phyloP scores from a whole-genome alignment of 2,797 vertebrate species.

The Otus scops region DNA sequence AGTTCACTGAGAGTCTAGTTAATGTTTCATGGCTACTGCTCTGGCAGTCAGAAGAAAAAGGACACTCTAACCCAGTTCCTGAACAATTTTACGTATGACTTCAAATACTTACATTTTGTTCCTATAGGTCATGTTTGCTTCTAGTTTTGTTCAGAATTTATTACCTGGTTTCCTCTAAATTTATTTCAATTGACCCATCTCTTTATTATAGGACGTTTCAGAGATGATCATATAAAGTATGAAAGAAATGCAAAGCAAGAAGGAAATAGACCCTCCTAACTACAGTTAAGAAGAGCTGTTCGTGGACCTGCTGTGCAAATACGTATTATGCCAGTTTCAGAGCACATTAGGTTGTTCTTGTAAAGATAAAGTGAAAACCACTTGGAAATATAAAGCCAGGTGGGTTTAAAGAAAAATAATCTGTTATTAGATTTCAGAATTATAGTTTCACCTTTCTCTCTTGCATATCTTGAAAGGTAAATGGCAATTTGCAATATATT shows the following conservation, averaged over 20 bases:
- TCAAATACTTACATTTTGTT: background rate
- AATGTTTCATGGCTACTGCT: background rate
- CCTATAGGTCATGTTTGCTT: background rate
- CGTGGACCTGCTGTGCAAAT: background rate
- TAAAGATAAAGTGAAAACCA: background rate
- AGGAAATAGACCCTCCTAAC: background rate
- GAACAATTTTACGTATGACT: background rate
- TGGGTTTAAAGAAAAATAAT: background rate
- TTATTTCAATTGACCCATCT: background rate
- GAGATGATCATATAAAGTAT: background rate
- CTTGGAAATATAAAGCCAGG: background rate
- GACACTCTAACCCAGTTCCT: background rate
- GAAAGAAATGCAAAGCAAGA: background rate
- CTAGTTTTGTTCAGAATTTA: background rate
- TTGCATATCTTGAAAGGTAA: background rate
- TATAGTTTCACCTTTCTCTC: background rate
- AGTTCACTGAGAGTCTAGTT: background rate
- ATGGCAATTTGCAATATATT: background rate
- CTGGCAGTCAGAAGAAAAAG: background rate
- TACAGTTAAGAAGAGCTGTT: background rate
- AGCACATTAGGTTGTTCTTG: background rate
- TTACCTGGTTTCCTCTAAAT: background rate
- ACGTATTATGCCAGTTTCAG: background rate
- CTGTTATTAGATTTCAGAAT: background rate
- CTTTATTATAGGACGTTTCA: background rate